These are phyloP conservation scores for Archips xylosteana DNA, from an alignment of 2,888 invertebrate genomes.

Conservation along the genomic window DNA sequence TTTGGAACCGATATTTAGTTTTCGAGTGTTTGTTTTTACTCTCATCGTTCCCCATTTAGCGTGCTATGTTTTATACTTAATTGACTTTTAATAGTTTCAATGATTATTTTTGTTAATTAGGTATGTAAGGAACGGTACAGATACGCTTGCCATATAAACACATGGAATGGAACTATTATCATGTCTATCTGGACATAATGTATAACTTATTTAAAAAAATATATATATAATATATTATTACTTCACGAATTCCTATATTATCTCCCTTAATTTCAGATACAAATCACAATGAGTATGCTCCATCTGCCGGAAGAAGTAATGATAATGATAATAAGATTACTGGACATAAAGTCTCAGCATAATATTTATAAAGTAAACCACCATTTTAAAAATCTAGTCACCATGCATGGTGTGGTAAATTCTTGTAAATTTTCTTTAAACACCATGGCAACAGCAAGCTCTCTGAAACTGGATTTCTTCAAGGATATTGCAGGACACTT, in stretches of 20 bases:
- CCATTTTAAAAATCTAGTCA: constrained; percentile 28
- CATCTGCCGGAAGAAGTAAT: constrained; percentile 38
- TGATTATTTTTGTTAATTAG: not conserved
- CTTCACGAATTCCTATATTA: not conserved
- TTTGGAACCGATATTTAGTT: not conserved
- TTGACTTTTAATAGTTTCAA: not conserved
- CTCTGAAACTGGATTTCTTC: constrained; percentile 32
- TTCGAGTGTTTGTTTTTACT: not conserved
- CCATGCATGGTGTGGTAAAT: constrained; percentile 26
- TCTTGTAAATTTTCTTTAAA: constrained; percentile 25
- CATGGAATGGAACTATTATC: too few species aligned
- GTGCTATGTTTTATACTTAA: not conserved
- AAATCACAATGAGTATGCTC: constrained; percentile 20
- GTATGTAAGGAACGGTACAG: not conserved
- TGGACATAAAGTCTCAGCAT: constrained; percentile 33
- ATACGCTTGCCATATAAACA: not conserved
- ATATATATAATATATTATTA: too few species aligned
- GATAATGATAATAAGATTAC: constrained; percentile 25
- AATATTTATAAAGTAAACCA: constrained; percentile 31
- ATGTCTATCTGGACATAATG: too few species aligned
- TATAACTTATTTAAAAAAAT: not conserved
- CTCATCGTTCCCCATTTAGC: not conserved
- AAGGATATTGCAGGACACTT: constrained; percentile 28
- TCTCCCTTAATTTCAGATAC: constrained; percentile 20
- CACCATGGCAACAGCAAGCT: constrained; percentile 30